Conservation (phyloP, 2,797 vertebrate species). For the Pterois miles region DNA sequence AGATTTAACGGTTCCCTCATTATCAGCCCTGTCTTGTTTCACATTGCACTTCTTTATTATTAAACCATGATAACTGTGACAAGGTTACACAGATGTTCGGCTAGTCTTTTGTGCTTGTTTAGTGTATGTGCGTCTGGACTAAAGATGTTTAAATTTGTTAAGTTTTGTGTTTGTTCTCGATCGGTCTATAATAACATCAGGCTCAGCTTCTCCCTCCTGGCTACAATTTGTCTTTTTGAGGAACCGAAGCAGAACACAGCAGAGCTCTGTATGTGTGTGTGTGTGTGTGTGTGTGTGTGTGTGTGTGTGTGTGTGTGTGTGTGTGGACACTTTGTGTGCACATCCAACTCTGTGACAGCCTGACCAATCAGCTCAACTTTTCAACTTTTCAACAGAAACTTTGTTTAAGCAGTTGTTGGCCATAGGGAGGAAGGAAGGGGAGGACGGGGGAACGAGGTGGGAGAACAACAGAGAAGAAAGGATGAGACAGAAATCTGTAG, state of each 20-base stretch:
- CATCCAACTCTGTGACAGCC: slow-evolving; percentile 25
- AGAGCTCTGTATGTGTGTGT: not conserved
- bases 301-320: not conserved
- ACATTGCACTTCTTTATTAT: not conserved
- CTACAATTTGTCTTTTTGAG: slow-evolving; percentile 52
- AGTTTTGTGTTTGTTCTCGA: slow-evolving; percentile 53
- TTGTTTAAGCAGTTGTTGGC: slow-evolving; percentile 52
- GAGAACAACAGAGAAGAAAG: slow-evolving; percentile 66
- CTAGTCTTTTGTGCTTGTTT: not conserved
- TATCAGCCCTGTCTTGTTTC: not conserved
- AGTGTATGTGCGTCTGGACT: not conserved
- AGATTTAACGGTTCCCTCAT: not conserved
- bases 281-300: slow-evolving; percentile 1
- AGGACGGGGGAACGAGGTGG: slow-evolving; percentile 19
- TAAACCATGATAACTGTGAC: not conserved
- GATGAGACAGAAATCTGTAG: slow-evolving; percentile 59
- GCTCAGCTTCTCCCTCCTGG: slow-evolving; percentile 60
- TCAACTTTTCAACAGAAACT: slow-evolving; percentile 55
- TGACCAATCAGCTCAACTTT: slow-evolving; percentile 61
- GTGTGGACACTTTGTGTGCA: not conserved
- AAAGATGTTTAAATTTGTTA: slow-evolving; percentile 12
- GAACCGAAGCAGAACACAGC: slow-evolving; percentile 59
- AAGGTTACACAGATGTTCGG: not conserved
- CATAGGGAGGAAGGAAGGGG: slow-evolving; percentile 18
- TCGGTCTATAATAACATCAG: slow-evolving; percentile 51